These are phyloP conservation scores for Chaenodraco wilsoni DNA, from an alignment of 2,797 vertebrate genomes.

Conservation along the genomic window DNA sequence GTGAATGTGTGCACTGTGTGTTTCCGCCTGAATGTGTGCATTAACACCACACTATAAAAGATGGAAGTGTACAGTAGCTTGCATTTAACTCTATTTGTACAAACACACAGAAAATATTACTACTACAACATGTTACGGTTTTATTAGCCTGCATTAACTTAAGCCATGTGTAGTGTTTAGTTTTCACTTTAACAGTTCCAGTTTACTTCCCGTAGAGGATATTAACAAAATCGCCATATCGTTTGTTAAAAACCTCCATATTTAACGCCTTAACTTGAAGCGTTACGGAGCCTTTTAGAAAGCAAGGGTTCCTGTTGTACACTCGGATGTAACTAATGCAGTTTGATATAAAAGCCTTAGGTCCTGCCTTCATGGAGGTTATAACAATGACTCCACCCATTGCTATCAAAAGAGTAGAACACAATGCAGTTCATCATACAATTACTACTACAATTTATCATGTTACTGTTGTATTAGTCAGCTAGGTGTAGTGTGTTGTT, in stretches of 20 bases:
- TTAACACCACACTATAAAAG: background rate
- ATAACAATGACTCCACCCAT: background rate
- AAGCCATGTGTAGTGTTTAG: background rate
- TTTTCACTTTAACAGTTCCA: conserved; percentile 2
- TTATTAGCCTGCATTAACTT: background rate
- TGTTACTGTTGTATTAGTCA: background rate
- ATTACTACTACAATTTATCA: background rate
- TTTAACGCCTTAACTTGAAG: background rate
- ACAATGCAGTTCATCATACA: background rate
- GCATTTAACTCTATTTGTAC: background rate
- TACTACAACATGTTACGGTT: background rate
- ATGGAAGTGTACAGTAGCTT: background rate
- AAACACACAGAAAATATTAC: no score
- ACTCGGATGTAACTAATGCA: background rate
- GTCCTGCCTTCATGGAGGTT: background rate
- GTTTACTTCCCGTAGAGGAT: background rate
- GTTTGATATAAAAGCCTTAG: background rate
- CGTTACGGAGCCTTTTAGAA: background rate
- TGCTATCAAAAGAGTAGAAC: background rate
- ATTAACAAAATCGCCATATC: background rate
- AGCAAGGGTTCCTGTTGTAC: background rate
- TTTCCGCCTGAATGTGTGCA: conserved; percentile 2
- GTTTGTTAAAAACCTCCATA: background rate
- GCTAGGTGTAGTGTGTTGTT: no score
- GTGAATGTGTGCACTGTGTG: conserved; percentile 14